These are phyloP conservation scores for Okamejei kenojei DNA, from an alignment of 2,797 vertebrate genomes.

Conservation along the genomic window DNA sequence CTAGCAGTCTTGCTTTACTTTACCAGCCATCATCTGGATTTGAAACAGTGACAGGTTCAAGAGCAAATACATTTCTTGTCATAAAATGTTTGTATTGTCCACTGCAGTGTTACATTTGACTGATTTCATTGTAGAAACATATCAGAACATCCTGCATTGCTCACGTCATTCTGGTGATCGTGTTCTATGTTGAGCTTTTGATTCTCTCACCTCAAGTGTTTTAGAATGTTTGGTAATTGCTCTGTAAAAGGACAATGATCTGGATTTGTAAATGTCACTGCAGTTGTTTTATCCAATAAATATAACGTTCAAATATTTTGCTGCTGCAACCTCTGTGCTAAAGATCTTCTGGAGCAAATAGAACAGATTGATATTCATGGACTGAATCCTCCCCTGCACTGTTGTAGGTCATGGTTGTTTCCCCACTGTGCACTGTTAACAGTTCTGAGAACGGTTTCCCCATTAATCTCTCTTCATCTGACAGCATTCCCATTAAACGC, in stretches of 20 bases:
- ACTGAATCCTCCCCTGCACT: neutral
- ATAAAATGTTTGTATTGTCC: neutral
- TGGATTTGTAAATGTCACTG: neutral
- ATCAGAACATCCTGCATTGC: neutral
- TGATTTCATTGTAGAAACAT: neutral
- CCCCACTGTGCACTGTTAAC: neutral
- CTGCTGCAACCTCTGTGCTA: neutral
- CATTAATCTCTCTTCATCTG: conserved; percentile 13
- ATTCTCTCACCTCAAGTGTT: neutral
- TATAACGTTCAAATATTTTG: neutral
- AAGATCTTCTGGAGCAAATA: conserved; percentile 4
- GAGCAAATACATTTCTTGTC: neutral
- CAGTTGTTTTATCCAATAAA: neutral
- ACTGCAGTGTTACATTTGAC: neutral
- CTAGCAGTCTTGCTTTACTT: neutral
- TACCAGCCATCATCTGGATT: neutral
- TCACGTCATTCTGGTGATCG: neutral
- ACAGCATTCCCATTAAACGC: conserved; percentile 16
- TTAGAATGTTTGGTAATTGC: neutral
- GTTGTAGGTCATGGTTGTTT: neutral
- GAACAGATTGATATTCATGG: conserved; percentile 19
- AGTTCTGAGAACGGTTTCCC: conserved; percentile 9
- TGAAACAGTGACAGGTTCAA: neutral
- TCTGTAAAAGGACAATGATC: neutral
- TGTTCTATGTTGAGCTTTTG: neutral